Percentiles rank a stretch among this genome's conserved stretches.
Conservation (phyloP, 2,113 vertebrate genomes). For the Hippoglossus stenolepis region DNA sequence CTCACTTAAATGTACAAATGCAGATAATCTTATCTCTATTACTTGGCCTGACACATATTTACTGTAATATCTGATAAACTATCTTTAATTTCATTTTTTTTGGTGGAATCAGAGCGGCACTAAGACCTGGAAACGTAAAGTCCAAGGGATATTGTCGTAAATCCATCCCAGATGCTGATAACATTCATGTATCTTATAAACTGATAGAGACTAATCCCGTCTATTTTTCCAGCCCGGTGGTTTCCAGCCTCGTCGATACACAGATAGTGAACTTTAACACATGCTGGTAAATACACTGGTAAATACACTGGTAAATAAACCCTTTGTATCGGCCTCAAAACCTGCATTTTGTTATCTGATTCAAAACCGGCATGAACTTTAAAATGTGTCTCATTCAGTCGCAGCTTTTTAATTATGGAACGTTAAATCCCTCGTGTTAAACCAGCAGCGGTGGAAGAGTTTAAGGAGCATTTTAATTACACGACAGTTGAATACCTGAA, state of each 20-base stretch:
- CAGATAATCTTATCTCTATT: neutral
- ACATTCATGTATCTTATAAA: slow-evolving; percentile 23
- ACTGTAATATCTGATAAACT: neutral
- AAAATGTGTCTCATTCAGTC: neutral
- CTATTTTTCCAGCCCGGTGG: slow-evolving; percentile 13
- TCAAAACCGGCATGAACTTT: neutral
- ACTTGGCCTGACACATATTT: no score
- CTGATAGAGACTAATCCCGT: slow-evolving; percentile 41
- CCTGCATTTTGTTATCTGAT: neutral
- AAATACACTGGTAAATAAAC: neutral
- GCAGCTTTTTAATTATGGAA: neutral
- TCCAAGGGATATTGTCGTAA: slow-evolving; percentile 29
- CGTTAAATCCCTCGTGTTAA: neutral
- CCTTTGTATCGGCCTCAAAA: neutral
- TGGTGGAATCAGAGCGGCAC: slow-evolving; percentile 18
- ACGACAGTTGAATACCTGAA: neutral
- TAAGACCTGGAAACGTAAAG: slow-evolving; percentile 27
- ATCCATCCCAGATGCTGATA: slow-evolving; percentile 45
- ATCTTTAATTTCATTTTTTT: slow-evolving; percentile 2
- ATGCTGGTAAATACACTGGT: neutral
- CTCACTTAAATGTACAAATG: no score
- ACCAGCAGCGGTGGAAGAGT: neutral
- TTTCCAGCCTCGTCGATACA: neutral
- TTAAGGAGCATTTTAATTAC: neutral
- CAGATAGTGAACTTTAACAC: neutral